Evolutionary conservation across 2,113 vertebrate genomes (phyloP), one percentile per base, ranked within the genome.

Genomic region (Cyprinodon brontotheroides): DNA sequence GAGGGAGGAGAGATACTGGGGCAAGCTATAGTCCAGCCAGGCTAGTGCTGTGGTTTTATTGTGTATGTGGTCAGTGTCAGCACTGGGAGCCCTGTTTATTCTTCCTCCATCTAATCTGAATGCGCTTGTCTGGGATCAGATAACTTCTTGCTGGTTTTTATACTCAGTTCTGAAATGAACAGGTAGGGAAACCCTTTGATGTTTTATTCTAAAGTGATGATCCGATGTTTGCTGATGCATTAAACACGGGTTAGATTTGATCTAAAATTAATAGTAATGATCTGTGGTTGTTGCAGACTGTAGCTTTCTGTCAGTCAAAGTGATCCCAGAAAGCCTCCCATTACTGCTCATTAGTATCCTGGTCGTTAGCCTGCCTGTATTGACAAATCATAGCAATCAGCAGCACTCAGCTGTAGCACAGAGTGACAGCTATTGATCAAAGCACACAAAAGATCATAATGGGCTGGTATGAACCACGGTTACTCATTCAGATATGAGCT

Each of bases 351-450:
- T 92, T 92, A 88, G 79, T 79, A 89, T 79, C 87, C 72, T 61
- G 62, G 62, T 88, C 79, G 92, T 89, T 92, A 87, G 69, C 75
- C 84, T 77, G 65, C 74, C 66, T n/a, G 64, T 89, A 82, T 87
- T 80, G 87, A 75, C 80, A 89, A 85, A 91, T 92, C 86, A 89
- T 73, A 85, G 92, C 89, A 89, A 89, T 91, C 87, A 90, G 74
- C 61, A 59, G 78, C 81, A 85, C 87, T 92, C 81, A 85, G 74
- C 74, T 57, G 73, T 47, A 75, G 61, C 69, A 39, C 74, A 79
- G 84, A 91, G 85, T 93, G 89, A 90, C 89, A 90, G 68, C 75
- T 84, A 91, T 91, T 91, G 87, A 90, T 88, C 85, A 85, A 83
- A 79, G 75, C 83, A 73, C 89, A 90, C 86, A 90, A 87, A 77